phyloP scores from a whole-genome alignment of 1,140 invertebrate species.

The Caenorhabditis latens region DNA sequence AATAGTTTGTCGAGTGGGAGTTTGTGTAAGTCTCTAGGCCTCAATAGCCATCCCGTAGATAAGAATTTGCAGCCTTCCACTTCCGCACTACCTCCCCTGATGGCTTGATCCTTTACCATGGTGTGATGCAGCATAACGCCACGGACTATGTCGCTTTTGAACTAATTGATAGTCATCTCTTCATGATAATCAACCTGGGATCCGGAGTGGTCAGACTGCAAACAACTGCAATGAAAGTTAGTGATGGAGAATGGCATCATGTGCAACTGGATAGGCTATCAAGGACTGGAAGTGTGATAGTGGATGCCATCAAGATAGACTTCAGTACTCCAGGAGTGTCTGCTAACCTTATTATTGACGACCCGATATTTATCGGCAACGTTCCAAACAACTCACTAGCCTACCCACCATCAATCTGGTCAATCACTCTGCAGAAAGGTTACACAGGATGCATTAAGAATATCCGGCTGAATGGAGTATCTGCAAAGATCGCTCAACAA shows the following conservation, averaged over 20 bases:
- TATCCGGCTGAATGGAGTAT: constrained; percentile 90
- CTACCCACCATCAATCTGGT: constrained; percentile 89
- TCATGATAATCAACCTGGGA: constrained; percentile 90
- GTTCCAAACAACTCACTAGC: constrained; percentile 82
- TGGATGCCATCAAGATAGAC: constrained; percentile 89
- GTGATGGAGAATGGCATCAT: constrained; percentile 90
- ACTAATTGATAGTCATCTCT: constrained; percentile 91
- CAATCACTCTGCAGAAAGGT: constrained; percentile 88
- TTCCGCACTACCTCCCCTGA: constrained; percentile 93
- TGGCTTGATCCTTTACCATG: constrained; percentile 92
- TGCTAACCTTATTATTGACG: constrained; percentile 78
- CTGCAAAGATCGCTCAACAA: constrained; percentile 89
- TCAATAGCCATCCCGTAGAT: neutral
- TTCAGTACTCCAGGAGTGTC: constrained; percentile 87
- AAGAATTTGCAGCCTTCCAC: constrained; percentile 74
- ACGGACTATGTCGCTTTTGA: constrained; percentile 93
- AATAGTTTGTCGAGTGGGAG: constrained; percentile 74
- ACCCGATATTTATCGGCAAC: constrained; percentile 90
- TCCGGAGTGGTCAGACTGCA: constrained; percentile 88
- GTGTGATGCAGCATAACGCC: constrained; percentile 81
- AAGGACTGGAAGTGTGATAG: constrained; percentile 86
- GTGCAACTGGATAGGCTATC: constrained; percentile 86
- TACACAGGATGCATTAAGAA: constrained; percentile 96
- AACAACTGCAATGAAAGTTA: constrained; percentile 86
- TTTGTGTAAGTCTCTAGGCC: constrained; percentile 71